Evolutionary conservation across 2,888 invertebrate species (phyloP).

Genomic region (Diadegma fenestrale): DNA sequence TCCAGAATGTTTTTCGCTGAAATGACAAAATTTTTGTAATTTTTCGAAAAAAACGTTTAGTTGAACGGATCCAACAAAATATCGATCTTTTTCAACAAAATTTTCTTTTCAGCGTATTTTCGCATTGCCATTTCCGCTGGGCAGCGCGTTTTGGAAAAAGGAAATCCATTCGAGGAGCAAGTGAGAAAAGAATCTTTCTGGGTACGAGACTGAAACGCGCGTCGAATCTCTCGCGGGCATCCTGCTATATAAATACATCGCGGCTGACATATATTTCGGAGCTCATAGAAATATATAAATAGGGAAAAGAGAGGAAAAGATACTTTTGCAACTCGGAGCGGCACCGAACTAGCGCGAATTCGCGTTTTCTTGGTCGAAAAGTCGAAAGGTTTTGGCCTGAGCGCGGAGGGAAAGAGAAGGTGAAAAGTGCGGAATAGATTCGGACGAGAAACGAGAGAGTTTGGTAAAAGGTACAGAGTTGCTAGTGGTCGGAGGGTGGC

Average conservation of each 20-base stretch:
- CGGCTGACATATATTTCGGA: not conserved
- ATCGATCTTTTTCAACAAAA: too few relatives aligned
- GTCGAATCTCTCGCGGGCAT: not conserved
- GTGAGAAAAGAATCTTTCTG: constrained; percentile 11
- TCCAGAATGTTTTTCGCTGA: too few relatives aligned
- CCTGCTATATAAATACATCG: not conserved
- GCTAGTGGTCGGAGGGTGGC: constrained; percentile 37
- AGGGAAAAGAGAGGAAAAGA: constrained; percentile 50
- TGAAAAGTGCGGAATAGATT: constrained; percentile 1
- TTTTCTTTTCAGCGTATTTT: too few relatives aligned
- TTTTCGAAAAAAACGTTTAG: too few relatives aligned
- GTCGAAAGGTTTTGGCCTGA: constrained; percentile 13
- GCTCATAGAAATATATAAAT: constrained; percentile 20
- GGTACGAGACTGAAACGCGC: not conserved
- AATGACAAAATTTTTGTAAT: too few relatives aligned
- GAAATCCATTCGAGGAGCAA: constrained; percentile 17
- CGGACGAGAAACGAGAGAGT: constrained; percentile 17
- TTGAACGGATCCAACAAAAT: too few relatives aligned
- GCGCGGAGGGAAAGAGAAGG: constrained; percentile 15
- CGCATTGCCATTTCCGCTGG: constrained; percentile 59
- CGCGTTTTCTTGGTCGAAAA: constrained; percentile 62
- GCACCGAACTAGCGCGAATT: constrained; percentile 62
- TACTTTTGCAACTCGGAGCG: constrained; percentile 62
- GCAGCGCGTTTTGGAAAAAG: not conserved
- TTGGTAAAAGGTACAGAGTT: constrained; percentile 24